Evolutionary conservation across 1,140 invertebrate genomes (phyloP), one percentile per base, ranked within the genome.

Genomic region (Neodiprion virginianus): DNA sequence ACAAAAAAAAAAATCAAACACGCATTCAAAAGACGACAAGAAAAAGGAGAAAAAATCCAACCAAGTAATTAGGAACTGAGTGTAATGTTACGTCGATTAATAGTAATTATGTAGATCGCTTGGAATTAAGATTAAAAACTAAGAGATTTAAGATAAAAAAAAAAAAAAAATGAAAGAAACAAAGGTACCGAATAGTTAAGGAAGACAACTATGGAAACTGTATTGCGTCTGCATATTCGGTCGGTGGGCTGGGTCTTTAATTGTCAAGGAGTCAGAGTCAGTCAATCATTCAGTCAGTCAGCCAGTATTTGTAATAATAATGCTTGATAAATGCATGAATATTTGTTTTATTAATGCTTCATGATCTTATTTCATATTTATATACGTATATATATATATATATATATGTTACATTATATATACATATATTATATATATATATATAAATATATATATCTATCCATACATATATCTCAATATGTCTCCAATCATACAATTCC

Each of bases 281-380:
- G 28, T 40, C 28, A 40, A 40, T 40, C 28, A 61, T 61, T 17
- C 11, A 61, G n/a, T 14, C 11, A 61, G 83, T 88, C 88, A 92
- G 92, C 92, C 92, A 93, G 92, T 92, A 91, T 92, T 92, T 92
- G 91, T 94, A 94, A 94, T 94, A 94, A 94, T 94, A 94, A 94
- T 93, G 93, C 93, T 94, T 92, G 93, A 92, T 91, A 89, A 93
- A 93, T 94, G 93, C 93, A 94, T 94, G 93, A 93, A 91, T 93
- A 93, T 93, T 93, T 93, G 93, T 94, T 94, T 94, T 92, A 93
- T 93, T 94, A 94, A 94, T 93, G 92, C 90, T 91, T 91, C 84
- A 40, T 40, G 86, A 90, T 91, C 90, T 91, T 91, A 90, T 90
- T 91, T 91, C 87, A 88, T 88, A 88, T 88, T 79, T 85, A 84